Conservation (phyloP, 2,113 vertebrate genomes). For the Eurypyga helias region DNA sequence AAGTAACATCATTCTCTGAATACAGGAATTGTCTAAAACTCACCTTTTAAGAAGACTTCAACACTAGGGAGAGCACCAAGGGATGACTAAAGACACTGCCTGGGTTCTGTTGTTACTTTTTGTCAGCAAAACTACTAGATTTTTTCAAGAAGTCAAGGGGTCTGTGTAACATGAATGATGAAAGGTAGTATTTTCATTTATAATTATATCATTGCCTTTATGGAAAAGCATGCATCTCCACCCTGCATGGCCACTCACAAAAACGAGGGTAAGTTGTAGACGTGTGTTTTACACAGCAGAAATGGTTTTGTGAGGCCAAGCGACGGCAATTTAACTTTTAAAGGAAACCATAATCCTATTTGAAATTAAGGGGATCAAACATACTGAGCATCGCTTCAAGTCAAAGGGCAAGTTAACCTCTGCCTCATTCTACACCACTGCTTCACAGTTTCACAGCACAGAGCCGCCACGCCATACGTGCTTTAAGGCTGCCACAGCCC, state of each 20-base stretch:
- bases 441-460: fast-evolving
- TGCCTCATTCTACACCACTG: neutral
- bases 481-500: neutral
- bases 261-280: neutral
- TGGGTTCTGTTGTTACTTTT: neutral
- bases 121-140: neutral
- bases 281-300: neutral
- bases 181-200: neutral
- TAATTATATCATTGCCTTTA: neutral
- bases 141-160: neutral
- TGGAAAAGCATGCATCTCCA: neutral
- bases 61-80: neutral
- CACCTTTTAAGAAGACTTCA: neutral
- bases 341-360: neutral
- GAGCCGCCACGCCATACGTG: fast-evolving
- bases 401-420: neutral
- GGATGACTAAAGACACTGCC: neutral
- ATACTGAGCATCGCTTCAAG: neutral
- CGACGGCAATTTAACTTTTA: fast-evolving
- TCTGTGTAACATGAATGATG: neutral
- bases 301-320: neutral
- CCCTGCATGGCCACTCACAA: neutral
- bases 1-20: neutral
- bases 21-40: neutral
- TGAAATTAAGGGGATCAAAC: neutral